Evolutionary conservation across 2,797 vertebrate species (phyloP), one percentile per base, ranked within the genome.

Genomic region (Tokudaia tokunoshimensis): DNA sequence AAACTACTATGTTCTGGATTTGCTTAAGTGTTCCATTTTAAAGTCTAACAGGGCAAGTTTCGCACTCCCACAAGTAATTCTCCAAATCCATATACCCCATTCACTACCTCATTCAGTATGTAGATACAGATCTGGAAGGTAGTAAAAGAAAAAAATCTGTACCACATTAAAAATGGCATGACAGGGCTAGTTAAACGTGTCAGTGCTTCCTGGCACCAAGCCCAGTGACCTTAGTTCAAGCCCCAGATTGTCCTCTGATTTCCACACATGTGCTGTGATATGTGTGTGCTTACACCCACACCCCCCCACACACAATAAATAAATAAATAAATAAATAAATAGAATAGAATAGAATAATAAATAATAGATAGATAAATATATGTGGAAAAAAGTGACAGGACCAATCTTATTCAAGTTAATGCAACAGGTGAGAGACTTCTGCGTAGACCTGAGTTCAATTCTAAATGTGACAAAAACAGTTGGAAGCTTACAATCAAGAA

Each of bases 401-500:
- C 24, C 72, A 50, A 44, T 61, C 72, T 95, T 88, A 91, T 78
- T 41, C 31, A 85, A 86, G 67, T 67, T 74, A 72, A 61, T 76
- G 6, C 7, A 57, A 12, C 76, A 34, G 10, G 47, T 57, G 75
- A 15, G 17, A 80, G 47, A 91, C 44, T 52, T 94, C 11, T 31
- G 6, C 26, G 24, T 37, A 89, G 80, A 80, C 55, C 70, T 65
- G 50, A 94, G 59, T 8, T 81, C 63, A 95, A 14, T 41, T 84
- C 65, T 22, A 63, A 94, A 74, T 65, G 83, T 0, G 79, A 41
- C 41, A 57, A 84, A 94, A 82, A 78, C 5, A 85, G n/a, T 57
- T 57, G 8, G n/a, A n/a, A 6, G 85, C 26, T 88, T 90, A 59
- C 3, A 47, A 61, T 44, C 79, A 85, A 78, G 52, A 31, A 41